Evolutionary conservation across 1,140 invertebrate genomes (phyloP).

Genomic region (Patella vulgata): DNA sequence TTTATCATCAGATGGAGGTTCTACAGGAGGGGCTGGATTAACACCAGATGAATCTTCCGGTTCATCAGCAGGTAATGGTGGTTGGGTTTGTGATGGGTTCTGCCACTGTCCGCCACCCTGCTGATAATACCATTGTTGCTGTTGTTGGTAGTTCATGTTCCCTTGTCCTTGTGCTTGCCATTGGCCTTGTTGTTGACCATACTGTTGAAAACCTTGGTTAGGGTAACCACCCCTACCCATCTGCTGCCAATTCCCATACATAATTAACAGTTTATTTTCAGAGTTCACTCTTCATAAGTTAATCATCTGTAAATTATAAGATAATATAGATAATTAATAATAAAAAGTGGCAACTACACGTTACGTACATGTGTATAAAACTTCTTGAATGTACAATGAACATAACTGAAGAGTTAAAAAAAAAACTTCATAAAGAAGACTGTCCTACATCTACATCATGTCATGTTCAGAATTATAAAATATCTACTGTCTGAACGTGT

Average conservation of each 20-base stretch:
- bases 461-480: too few species aligned
- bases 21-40: slow-evolving; percentile 31
- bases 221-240: slow-evolving; percentile 7
- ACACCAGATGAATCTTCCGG: neutral
- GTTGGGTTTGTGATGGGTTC: neutral
- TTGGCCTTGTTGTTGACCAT: slow-evolving; percentile 5
- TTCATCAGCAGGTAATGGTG: neutral
- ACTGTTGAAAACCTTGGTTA: too few species aligned
- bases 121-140: slow-evolving; percentile 37
- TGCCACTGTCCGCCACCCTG: slow-evolving; percentile 11
- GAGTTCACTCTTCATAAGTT: slow-evolving; percentile 17
- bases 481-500: too few species aligned
- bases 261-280: neutral
- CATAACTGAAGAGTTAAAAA: too few species aligned
- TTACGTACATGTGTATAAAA: too few species aligned
- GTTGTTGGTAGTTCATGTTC: slow-evolving; percentile 22
- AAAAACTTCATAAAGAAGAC: too few species aligned
- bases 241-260: slow-evolving; percentile 32
- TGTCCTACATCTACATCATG: too few species aligned
- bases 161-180: neutral
- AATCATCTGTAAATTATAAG: slow-evolving; percentile 38
- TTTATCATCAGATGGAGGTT: slow-evolving; percentile 35
- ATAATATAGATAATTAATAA: too few species aligned
- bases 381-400: too few species aligned
- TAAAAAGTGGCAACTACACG: too few species aligned